These are phyloP conservation scores for Athene noctua DNA, from an alignment of 2,113 vertebrate genomes.

Conservation along the genomic window DNA sequence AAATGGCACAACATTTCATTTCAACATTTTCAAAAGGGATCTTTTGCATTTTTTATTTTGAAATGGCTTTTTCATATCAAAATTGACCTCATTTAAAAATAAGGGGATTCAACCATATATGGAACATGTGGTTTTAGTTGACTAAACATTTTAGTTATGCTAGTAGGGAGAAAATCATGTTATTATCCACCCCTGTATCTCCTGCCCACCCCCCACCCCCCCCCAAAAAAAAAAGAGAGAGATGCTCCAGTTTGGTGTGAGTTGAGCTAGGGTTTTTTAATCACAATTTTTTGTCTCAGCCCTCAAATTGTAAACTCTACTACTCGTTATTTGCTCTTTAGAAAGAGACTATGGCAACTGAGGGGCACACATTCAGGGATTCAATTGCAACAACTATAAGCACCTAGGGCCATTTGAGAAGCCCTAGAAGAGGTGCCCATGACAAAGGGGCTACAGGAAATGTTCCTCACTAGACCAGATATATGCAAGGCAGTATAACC, in stretches of 20 bases:
- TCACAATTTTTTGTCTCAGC: not conserved
- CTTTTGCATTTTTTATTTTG: slow-evolving; percentile 42
- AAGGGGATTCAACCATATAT: not conserved
- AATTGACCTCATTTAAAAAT: slow-evolving; percentile 49
- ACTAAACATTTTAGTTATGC: not conserved
- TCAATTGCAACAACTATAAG: not conserved
- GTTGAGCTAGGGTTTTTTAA: not conserved
- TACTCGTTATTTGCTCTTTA: not conserved
- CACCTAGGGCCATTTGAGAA: not conserved
- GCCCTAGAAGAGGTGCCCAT: not conserved
- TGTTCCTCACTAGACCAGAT: not conserved
- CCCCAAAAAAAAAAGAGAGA: not conserved
- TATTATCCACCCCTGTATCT: not conserved
- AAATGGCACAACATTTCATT: slow-evolving; percentile 29
- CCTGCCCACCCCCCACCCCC: too few relatives aligned
- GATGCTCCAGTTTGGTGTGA: not conserved
- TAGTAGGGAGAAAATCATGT: not conserved
- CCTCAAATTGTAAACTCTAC: not conserved
- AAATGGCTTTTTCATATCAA: slow-evolving; percentile 11
- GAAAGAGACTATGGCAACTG: not conserved
- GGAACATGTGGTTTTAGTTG: not conserved
- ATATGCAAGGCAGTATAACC: not conserved
- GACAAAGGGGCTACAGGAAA: not conserved
- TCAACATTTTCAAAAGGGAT: slow-evolving; percentile 36
- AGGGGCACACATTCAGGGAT: not conserved